Conservation (phyloP, 2,888 invertebrate species). For the Drosophila paramelanica region DNA sequence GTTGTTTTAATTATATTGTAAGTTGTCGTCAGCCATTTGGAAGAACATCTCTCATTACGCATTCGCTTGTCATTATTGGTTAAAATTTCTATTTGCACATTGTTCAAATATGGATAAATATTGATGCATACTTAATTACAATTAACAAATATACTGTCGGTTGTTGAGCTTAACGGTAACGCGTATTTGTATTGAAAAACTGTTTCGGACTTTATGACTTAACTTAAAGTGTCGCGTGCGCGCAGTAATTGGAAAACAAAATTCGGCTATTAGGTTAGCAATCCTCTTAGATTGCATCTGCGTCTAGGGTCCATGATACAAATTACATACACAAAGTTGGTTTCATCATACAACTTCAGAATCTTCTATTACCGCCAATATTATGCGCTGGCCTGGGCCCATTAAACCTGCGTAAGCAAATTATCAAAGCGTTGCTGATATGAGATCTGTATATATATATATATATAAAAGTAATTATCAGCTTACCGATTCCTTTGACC, state of each 20-base stretch:
- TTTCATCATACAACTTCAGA: conserved; percentile 61
- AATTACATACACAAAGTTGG: conserved; percentile 20
- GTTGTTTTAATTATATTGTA: conserved; percentile 32
- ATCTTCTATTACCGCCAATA: conserved; percentile 83
- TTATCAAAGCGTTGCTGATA: neutral
- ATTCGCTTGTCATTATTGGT: conserved; percentile 34
- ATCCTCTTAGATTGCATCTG: conserved; percentile 31
- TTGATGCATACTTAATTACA: conserved; percentile 57
- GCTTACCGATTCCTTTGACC: conserved; percentile 79
- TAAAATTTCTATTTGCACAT: conserved; percentile 58
- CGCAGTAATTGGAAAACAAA: conserved; percentile 59
- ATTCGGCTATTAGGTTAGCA: conserved; percentile 60
- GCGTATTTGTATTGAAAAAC: conserved; percentile 25
- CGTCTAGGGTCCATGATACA: conserved; percentile 28
- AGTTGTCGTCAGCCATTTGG: conserved; percentile 37
- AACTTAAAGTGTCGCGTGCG: conserved; percentile 41
- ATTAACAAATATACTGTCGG: conserved; percentile 70
- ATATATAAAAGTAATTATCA: neutral
- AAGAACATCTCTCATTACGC: conserved; percentile 23
- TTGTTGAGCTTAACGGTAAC: conserved; percentile 53
- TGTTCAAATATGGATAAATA: conserved; percentile 50
- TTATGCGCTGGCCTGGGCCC: conserved; percentile 74
- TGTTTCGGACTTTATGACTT: conserved; percentile 27
- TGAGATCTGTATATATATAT: neutral
- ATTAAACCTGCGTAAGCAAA: conserved; percentile 78